Percentiles rank a stretch among this genome's conserved stretches.
Evolutionary conservation across 2,113 vertebrate species (phyloP).

Genomic region (Takifugu bimaculatus): DNA sequence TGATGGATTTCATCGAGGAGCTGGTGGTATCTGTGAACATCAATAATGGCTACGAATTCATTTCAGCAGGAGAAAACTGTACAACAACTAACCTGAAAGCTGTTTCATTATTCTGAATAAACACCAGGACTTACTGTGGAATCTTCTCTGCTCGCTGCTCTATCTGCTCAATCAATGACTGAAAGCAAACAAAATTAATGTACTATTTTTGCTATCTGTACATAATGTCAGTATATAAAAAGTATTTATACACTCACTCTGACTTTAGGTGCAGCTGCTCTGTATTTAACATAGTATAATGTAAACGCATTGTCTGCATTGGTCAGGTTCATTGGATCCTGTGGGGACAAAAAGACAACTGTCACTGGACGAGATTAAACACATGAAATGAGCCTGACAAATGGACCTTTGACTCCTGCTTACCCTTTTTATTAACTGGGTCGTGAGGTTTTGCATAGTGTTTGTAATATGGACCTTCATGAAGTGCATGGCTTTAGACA

Average conservation of each 20-base stretch:
- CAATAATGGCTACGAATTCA: background rate
- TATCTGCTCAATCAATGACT: conserved; percentile 96
- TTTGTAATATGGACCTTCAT: conserved; percentile 93
- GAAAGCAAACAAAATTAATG: conserved; percentile 9
- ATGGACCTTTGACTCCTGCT: conserved; percentile 29
- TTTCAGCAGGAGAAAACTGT: background rate
- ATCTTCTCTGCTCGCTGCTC: conserved; percentile 91
- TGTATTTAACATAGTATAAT: conserved; percentile 94
- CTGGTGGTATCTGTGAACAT: conserved; percentile 84
- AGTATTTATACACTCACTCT: conserved; percentile 77
- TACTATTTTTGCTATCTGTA: background rate
- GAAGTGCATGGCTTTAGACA: conserved; percentile 95
- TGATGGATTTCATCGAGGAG: conserved; percentile 91
- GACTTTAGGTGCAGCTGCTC: conserved; percentile 96
- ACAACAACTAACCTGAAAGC: background rate
- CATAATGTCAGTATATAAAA: background rate
- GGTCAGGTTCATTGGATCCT: conserved; percentile 87
- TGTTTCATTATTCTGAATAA: conserved; percentile 1
- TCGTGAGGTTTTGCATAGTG: conserved; percentile 91
- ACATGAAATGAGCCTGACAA: background rate
- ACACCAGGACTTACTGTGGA: conserved; percentile 84
- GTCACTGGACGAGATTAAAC: no score
- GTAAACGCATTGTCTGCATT: conserved; percentile 96
- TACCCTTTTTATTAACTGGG: conserved; percentile 92
- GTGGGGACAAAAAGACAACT: background rate